Base-by-base conservation (phyloP, 2,888 invertebrate species). In the Chrysolina americana region DNA sequence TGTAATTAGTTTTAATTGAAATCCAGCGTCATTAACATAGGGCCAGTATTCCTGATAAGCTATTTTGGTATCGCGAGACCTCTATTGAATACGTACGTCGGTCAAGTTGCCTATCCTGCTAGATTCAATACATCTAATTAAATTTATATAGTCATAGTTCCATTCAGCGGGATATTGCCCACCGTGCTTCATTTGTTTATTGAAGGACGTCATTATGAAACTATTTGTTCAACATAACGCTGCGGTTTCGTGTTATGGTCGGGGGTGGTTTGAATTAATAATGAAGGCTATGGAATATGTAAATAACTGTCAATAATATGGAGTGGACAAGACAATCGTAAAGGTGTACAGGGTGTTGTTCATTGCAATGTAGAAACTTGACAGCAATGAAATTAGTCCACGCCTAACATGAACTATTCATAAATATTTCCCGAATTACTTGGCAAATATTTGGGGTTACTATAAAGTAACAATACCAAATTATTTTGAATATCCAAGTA, bases 1-100 rank as follows among this genome's bases (percentile, higher is more conserved):
- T 81, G 86, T 88, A 88, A 88, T 87, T 88, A 87, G 87, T 87
- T 91, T 91, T 92, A 92, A 92, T 92, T 92, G 92, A 92, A 92
- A 92, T 91, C 91, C 91, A 85, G 90, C 91, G 91, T 91, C 91
- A 91, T 90, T 91, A 91, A 90, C 90, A 89, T 90, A 69, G 68
- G 59, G 56, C 68, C 59, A 70, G 71, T 71, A 65, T 70, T 50
- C 41, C 64, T 71, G 71, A 70, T 74, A 70, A 68, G 68, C 70
- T 66, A 74, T 74, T 71, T 71, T 71, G 66, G 56, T 71, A 70
- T 66, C 68, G 70, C 68, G 65, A 71, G 71, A 59, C 23, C 65
- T 65, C 48, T 48, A 13, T 23, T 28, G 81, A 79, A 78, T 79
- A 82, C 79, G 81, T 80, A 78, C 78, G 77, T 41, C 80, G 81